phyloP scores from a whole-genome alignment of 1,140 invertebrate species.

The Drosophila virilis region DNA sequence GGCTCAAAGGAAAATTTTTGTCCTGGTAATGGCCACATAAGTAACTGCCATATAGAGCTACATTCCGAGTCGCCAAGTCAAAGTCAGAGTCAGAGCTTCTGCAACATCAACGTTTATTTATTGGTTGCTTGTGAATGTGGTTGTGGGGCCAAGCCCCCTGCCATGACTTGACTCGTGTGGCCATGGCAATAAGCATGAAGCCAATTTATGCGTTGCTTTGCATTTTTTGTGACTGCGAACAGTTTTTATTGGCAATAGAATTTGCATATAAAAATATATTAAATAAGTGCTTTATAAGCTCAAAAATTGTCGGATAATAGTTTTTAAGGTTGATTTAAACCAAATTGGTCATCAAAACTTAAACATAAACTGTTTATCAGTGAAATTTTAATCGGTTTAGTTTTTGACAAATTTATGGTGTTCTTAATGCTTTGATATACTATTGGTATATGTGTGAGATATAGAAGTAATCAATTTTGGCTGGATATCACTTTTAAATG shows the following conservation, averaged over 20 bases:
- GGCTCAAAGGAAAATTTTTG: constrained; percentile 36
- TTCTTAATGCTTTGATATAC: too few relatives aligned
- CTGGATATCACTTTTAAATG: too few relatives aligned
- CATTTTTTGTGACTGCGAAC: constrained; percentile 50
- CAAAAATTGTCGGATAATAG: background rate
- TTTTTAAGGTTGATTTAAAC: background rate
- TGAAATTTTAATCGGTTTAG: too few relatives aligned
- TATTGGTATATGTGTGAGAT: too few relatives aligned
- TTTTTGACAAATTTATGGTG: too few relatives aligned
- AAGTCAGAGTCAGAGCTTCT: constrained; percentile 2
- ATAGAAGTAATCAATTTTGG: too few relatives aligned
- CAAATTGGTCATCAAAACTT: too few relatives aligned
- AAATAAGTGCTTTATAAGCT: background rate
- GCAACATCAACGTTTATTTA: constrained; percentile 48
- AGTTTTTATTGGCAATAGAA: constrained; percentile 69
- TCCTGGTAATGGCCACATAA: constrained; percentile 3
- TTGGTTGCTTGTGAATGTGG: constrained; percentile 35
- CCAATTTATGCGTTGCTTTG: constrained; percentile 66
- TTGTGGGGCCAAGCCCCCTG: background rate
- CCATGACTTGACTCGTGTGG: constrained; percentile 39
- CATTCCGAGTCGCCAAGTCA: background rate
- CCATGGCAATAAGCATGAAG: constrained; percentile 60
- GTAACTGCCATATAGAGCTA: constrained; percentile 23
- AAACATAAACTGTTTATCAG: too few relatives aligned
- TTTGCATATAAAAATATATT: constrained; percentile 36